phyloP scores from a whole-genome alignment of 2,888 invertebrate species.

The Molorchus minor region DNA sequence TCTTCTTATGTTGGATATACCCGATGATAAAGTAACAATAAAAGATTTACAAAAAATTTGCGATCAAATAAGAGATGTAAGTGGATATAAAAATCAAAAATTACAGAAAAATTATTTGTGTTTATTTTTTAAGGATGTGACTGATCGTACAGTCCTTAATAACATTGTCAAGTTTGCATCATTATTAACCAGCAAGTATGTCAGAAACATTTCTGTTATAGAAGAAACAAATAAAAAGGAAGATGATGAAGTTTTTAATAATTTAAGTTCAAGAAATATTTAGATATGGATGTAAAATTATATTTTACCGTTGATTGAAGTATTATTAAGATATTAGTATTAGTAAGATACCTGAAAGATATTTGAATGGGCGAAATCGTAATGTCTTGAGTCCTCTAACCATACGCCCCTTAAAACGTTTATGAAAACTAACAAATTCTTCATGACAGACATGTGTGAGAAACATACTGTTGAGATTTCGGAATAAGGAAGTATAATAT shows the following conservation, averaged over 20 bases:
- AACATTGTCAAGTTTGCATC: slow-evolving; percentile 32
- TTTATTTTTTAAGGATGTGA: slow-evolving; percentile 25
- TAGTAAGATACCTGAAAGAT: too few relatives aligned
- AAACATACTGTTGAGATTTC: too few relatives aligned
- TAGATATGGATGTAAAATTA: neutral
- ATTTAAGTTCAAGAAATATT: slow-evolving; percentile 7
- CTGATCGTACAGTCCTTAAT: slow-evolving; percentile 17
- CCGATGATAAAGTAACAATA: slow-evolving; percentile 26
- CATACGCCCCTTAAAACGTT: too few relatives aligned
- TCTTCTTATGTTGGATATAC: slow-evolving; percentile 40
- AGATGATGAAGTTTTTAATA: neutral
- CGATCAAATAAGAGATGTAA: slow-evolving; percentile 42
- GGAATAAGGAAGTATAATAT: neutral
- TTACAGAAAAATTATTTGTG: neutral
- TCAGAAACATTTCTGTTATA: neutral
- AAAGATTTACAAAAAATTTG: slow-evolving; percentile 41
- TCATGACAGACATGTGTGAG: too few relatives aligned
- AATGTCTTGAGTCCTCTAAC: too few relatives aligned
- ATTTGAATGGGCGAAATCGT: too few relatives aligned
- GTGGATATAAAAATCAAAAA: neutral
- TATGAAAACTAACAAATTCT: too few relatives aligned
- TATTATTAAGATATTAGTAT: too few relatives aligned
- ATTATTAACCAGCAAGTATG: neutral
- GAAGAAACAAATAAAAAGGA: slow-evolving; percentile 17
- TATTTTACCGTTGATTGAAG: too few relatives aligned